Percentiles rank a stretch among this genome's conserved stretches.
Evolutionary conservation across 2,888 invertebrate species (phyloP).

Genomic region (Apamea crenata): DNA sequence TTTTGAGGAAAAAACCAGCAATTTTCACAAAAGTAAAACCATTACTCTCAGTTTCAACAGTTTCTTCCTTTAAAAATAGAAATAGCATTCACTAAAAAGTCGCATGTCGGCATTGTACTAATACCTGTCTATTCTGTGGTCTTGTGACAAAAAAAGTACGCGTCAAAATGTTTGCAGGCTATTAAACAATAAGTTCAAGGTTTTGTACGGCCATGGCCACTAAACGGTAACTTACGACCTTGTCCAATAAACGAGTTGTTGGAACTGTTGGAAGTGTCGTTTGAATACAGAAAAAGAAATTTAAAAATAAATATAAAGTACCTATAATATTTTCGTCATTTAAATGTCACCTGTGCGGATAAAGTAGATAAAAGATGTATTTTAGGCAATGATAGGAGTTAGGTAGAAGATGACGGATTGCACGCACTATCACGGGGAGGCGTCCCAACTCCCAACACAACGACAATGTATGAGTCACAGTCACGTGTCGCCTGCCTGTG

Average conservation of each 20-base stretch:
- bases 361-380: background rate
- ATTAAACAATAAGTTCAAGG: slow-evolving; percentile 64
- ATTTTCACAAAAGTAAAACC: slow-evolving; percentile 5
- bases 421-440: slow-evolving; percentile 31
- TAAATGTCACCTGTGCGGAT: slow-evolving; percentile 1
- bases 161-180: slow-evolving; percentile 23
- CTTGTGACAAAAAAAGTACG: slow-evolving; percentile 39
- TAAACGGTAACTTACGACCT: slow-evolving; percentile 42
- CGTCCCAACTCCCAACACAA: too few species aligned
- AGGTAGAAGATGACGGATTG: slow-evolving; percentile 25
- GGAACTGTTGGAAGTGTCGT: background rate
- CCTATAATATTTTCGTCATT: background rate
- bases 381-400: slow-evolving; percentile 23
- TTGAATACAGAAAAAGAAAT: background rate
- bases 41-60: background rate
- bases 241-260: slow-evolving; percentile 24
- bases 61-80: background rate
- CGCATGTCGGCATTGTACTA: background rate
- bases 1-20: background rate
- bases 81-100: background rate
- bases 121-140: slow-evolving; percentile 6
- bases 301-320: background rate
- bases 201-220: slow-evolving; percentile 34
- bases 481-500: slow-evolving; percentile 47
- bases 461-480: slow-evolving; percentile 47